Percentiles rank a stretch among this genome's conserved stretches.
Conservation (phyloP, 92 coral and sea anemone species). For the Nematostella vectensis region DNA sequence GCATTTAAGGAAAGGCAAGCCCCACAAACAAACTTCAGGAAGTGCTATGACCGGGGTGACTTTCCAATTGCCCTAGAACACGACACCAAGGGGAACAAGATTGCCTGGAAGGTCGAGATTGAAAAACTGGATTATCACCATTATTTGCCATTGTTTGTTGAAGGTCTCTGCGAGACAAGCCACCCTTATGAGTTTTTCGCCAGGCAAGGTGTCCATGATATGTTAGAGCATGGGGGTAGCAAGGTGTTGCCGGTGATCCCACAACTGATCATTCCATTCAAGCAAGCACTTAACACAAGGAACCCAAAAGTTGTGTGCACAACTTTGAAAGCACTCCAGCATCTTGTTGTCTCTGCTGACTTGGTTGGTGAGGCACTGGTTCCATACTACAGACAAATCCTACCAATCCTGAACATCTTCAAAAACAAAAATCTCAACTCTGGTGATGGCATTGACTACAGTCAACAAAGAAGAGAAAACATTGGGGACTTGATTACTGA, state of each 20-base stretch:
- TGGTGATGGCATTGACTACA: conserved; percentile 98
- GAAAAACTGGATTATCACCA: conserved; percentile 98
- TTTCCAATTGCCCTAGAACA: conserved; percentile 98
- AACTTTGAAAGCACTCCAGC: conserved; percentile 82
- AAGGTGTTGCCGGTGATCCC: conserved; percentile 90
- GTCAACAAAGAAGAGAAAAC: conserved; percentile 96
- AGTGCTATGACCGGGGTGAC: conserved; percentile 96
- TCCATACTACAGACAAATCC: conserved; percentile 96
- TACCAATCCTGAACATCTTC: conserved; percentile 90
- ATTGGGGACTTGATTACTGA: conserved; percentile 95
- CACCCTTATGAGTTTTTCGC: conserved; percentile 98
- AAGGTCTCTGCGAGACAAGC: conserved; percentile 87
- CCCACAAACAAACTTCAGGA: conserved; percentile 74
- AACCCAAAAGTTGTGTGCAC: conserved; percentile 82
- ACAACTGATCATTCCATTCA: conserved; percentile 93
- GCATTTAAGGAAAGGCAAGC: conserved; percentile 87
- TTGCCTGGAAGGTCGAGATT: conserved; percentile 98
- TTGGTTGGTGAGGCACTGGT: conserved; percentile 94
- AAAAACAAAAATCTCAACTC: conserved; percentile 89
- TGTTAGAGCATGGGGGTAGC: conserved; percentile 97
- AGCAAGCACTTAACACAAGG: conserved; percentile 84
- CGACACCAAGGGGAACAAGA: conserved; percentile 98
- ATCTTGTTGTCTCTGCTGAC: conserved; percentile 77
- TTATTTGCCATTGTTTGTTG: conserved; percentile 92
- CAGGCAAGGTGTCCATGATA: conserved; percentile 97